Conservation (phyloP, 2,797 vertebrate species). For the Halcyon smyrnensis region DNA sequence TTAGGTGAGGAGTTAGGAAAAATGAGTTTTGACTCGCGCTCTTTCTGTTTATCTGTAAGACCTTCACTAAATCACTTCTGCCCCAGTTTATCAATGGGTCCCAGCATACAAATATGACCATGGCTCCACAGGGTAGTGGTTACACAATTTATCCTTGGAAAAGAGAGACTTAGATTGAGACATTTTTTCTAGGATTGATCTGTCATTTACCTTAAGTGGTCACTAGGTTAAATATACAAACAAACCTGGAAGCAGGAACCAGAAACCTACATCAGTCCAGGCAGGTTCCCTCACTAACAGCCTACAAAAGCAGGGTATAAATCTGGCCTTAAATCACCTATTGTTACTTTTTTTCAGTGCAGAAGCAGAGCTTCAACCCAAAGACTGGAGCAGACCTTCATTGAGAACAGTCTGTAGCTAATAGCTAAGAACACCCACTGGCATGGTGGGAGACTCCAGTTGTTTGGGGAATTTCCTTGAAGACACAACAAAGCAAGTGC, state of each 20-base stretch:
- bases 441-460: not conserved
- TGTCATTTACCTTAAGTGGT: not conserved
- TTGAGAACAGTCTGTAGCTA: not conserved
- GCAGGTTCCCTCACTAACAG: not conserved
- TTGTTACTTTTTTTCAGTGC: not conserved
- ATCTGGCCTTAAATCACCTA: not conserved
- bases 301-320: not conserved
- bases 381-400: not conserved
- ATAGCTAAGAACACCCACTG: not conserved
- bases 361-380: not conserved
- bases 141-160: not conserved
- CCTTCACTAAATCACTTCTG: not conserved
- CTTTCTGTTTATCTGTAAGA: not conserved
- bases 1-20: not conserved
- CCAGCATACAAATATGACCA: not conserved
- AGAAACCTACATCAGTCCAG: not conserved
- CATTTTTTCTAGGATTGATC: not conserved
- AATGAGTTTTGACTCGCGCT: not conserved
- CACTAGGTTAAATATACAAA: not conserved
- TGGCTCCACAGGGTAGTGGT: not conserved
- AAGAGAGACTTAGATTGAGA: not conserved
- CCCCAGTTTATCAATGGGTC: not conserved
- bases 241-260: not conserved
- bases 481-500: not conserved
- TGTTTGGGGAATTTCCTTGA: not conserved